Evolutionary conservation across 2,113 vertebrate species (phyloP).

Genomic region (Pagrus major): DNA sequence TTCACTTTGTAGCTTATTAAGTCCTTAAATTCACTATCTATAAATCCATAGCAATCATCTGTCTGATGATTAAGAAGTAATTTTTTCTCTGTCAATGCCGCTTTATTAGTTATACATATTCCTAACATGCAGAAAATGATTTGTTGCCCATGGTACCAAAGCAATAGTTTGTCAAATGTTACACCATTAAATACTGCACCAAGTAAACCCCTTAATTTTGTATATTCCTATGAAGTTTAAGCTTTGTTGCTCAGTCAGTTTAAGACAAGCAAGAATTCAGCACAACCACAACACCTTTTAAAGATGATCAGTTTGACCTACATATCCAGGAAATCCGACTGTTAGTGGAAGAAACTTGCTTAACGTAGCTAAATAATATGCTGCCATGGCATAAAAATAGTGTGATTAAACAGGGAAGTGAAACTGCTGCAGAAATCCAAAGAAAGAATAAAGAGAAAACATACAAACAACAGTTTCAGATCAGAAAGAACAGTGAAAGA

Average conservation of each 20-base stretch:
- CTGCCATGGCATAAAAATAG: constrained; percentile 13
- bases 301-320: constrained; percentile 17
- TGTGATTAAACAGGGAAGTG: constrained; percentile 2
- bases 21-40: background rate
- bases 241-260: constrained; percentile 4
- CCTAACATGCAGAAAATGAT: background rate
- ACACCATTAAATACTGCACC: background rate
- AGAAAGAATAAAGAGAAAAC: background rate
- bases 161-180: background rate
- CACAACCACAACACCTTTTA: constrained; percentile 40
- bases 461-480: background rate
- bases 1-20: background rate
- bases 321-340: background rate
- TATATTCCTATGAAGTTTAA: background rate
- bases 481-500: background rate
- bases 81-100: background rate
- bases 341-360: background rate
- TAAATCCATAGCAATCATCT: too few relatives aligned
- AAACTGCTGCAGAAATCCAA: constrained; percentile 7
- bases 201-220: background rate
- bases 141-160: background rate
- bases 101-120: background rate
- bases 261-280: constrained; percentile 27
- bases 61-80: too few relatives aligned
- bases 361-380: constrained; percentile 4